phyloP scores from a whole-genome alignment of 2,797 vertebrate genomes.

The Chromobotia macracanthus region DNA sequence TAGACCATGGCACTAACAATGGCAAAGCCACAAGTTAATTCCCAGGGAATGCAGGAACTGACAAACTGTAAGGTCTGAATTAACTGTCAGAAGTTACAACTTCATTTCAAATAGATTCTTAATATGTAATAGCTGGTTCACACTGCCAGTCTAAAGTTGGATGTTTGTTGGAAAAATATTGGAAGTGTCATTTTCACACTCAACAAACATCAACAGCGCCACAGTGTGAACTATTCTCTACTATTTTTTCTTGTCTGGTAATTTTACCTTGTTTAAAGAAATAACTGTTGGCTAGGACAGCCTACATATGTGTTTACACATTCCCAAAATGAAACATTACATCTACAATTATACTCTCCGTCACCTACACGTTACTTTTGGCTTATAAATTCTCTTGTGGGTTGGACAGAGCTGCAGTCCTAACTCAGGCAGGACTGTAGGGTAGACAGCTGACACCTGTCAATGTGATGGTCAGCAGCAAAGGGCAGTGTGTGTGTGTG shows the following conservation, averaged over 20 bases:
- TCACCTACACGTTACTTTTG: not conserved
- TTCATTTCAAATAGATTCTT: too few species aligned
- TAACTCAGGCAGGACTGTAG: constrained; percentile 22
- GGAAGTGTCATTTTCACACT: not conserved
- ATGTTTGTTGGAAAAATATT: not conserved
- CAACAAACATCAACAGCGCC: not conserved
- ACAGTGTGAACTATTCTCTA: not conserved
- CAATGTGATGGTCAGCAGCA: constrained; percentile 41
- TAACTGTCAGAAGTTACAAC: too few species aligned
- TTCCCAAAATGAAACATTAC: constrained; percentile 20
- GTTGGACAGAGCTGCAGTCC: not conserved
- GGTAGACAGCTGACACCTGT: constrained; percentile 67
- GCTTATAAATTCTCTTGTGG: not conserved
- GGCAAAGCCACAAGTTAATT: not conserved
- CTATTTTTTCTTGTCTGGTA: not conserved
- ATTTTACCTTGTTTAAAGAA: not conserved
- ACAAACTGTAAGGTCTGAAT: too few species aligned
- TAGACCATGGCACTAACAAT: not conserved
- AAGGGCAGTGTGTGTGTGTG: constrained; percentile 42
- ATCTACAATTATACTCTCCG: constrained; percentile 9
- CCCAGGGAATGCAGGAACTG: too few species aligned
- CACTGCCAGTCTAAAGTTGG: not conserved
- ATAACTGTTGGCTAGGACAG: not conserved
- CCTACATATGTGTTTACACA: constrained; percentile 9
- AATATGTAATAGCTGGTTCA: not conserved